Evolutionary conservation across 2,888 invertebrate genomes (phyloP).

Genomic region (Synanthedon andrenaeformis): DNA sequence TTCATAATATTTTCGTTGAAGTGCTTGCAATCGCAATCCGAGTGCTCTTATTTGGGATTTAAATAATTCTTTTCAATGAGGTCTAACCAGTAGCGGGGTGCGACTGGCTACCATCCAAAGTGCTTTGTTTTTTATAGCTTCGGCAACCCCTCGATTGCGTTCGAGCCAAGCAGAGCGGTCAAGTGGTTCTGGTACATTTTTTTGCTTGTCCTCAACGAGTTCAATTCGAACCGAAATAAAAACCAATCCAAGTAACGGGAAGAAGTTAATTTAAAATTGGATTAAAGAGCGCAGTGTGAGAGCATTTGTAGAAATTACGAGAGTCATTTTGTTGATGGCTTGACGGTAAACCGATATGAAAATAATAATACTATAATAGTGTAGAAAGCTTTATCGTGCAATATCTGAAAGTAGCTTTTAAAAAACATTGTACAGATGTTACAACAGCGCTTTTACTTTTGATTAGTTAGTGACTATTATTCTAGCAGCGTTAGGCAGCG

Average conservation of each 20-base stretch:
- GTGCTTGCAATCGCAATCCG: no score
- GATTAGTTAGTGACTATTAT: no score
- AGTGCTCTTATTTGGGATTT: constrained; percentile 38
- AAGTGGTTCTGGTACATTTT: constrained; percentile 28
- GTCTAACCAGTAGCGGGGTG: constrained; percentile 36
- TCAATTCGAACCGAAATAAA: constrained; percentile 1
- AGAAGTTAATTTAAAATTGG: background rate
- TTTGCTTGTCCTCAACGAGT: constrained; percentile 8
- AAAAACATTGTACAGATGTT: background rate
- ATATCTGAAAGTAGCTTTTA: background rate
- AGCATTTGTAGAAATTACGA: background rate
- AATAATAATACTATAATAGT: background rate
- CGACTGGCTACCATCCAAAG: constrained; percentile 58
- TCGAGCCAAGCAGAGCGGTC: constrained; percentile 39
- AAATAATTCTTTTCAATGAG: constrained; percentile 57
- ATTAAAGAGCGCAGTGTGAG: background rate
- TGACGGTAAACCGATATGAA: constrained; percentile 4
- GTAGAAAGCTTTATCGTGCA: background rate
- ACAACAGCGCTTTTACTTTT: background rate
- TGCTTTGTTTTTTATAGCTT: constrained; percentile 58
- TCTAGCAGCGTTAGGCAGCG: no score
- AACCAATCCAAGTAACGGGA: background rate
- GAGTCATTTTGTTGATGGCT: constrained; percentile 1
- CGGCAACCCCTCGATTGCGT: constrained; percentile 26
- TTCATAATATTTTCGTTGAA: no score